Conservation (phyloP, 2,113 vertebrate species). For the Nansenia antarctica region DNA sequence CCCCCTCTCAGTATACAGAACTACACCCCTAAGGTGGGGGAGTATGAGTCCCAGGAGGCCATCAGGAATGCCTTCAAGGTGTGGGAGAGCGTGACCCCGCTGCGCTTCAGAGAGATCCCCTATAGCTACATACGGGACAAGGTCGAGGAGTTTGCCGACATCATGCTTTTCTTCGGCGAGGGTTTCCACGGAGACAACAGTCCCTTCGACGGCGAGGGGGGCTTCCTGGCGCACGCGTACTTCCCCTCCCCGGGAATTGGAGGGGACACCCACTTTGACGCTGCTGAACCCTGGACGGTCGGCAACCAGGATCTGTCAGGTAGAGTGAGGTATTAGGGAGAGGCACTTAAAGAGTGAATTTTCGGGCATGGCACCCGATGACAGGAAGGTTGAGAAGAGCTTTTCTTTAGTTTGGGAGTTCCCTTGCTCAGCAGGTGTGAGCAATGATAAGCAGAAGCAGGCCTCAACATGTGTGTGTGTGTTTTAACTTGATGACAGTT, state of each 20-base stretch:
- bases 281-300: constrained; percentile 88
- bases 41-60: constrained; percentile 84
- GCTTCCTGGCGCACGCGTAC: constrained; percentile 91
- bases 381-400: background rate
- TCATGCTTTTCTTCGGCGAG: constrained; percentile 91
- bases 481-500: no score
- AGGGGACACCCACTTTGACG: constrained; percentile 92
- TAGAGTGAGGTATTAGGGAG: constrained; percentile 58
- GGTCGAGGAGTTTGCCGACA: constrained; percentile 85
- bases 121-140: constrained; percentile 83
- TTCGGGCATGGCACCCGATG: background rate
- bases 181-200: constrained; percentile 91
- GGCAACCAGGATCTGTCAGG: constrained; percentile 81
- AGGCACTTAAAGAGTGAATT: background rate
- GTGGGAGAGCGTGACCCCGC: constrained; percentile 83
- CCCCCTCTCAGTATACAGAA: constrained; percentile 77
- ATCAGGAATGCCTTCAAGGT: constrained; percentile 88
- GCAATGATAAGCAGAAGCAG: constrained; percentile 15
- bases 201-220: constrained; percentile 91
- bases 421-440: background rate
- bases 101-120: constrained; percentile 86
- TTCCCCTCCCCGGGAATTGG: constrained; percentile 88
- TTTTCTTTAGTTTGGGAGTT: constrained; percentile 1
- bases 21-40: constrained; percentile 83
- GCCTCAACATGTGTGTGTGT: constrained; percentile 9